These are phyloP conservation scores for Mystacides longicornis DNA, from an alignment of 2,888 invertebrate genomes.

Conservation along the genomic window DNA sequence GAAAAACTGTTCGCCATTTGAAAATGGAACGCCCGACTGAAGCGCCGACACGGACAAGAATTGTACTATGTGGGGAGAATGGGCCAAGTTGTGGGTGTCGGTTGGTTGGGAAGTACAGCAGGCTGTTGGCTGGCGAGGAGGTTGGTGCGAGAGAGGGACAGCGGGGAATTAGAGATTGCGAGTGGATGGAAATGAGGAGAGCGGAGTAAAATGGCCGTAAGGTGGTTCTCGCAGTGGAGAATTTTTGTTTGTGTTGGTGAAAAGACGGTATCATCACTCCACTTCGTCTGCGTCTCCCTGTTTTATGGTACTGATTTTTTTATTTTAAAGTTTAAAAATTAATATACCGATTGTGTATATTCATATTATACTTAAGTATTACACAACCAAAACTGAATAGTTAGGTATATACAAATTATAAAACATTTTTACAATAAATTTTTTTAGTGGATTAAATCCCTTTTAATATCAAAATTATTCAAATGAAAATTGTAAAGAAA, in stretches of 20 bases:
- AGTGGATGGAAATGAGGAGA: not conserved
- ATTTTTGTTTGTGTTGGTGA: constrained; percentile 14
- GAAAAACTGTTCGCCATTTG: constrained; percentile 22
- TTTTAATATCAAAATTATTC: no score
- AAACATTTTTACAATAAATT: not conserved
- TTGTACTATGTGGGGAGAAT: not conserved
- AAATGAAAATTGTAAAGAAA: no score
- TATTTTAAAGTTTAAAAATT: no score
- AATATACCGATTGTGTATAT: no score
- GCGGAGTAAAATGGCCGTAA: constrained; percentile 16
- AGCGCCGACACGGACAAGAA: constrained; percentile 1
- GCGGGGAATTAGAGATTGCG: constrained; percentile 5
- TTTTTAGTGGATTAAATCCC: no score
- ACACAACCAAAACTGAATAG: no score
- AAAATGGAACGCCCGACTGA: constrained; percentile 20
- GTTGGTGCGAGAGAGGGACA: constrained; percentile 3
- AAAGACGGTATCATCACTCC: constrained; percentile 19
- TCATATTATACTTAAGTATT: no score
- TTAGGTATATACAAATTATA: no score
- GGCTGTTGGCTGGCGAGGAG: constrained; percentile 1
- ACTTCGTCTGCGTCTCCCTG: no score
- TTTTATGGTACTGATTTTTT: no score
- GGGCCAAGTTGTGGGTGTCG: not conserved
- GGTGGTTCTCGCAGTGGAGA: constrained; percentile 10
- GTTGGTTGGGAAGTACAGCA: not conserved